These are phyloP conservation scores for Acanthurus lineatus DNA, from an alignment of 2,797 vertebrate genomes.

Conservation along the genomic window DNA sequence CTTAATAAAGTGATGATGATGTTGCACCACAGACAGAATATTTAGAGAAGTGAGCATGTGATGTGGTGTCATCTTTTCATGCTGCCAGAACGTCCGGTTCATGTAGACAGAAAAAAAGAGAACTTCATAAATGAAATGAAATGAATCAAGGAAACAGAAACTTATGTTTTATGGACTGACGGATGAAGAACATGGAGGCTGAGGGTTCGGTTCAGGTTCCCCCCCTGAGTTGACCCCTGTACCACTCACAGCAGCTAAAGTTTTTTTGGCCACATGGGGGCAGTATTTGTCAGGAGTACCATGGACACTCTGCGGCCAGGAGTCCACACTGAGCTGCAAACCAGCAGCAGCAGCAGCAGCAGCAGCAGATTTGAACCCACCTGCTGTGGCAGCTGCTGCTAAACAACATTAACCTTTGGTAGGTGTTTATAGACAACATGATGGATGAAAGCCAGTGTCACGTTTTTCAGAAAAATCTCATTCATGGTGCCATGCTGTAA, in stretches of 20 bases:
- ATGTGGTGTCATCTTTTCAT: constrained; percentile 6
- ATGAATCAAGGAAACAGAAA: neutral
- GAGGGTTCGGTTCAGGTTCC: neutral
- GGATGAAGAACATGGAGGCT: neutral
- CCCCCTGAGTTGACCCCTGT: neutral
- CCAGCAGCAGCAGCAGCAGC: neutral
- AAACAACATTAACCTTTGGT: constrained; percentile 45
- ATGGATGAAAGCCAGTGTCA: constrained; percentile 37
- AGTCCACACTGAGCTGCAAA: constrained; percentile 7
- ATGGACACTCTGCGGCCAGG: neutral
- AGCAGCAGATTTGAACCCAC: constrained; percentile 49
- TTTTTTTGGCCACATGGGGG: constrained; percentile 69
- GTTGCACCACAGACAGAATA: neutral
- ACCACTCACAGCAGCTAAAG: neutral
- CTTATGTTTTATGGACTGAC: too few relatives aligned
- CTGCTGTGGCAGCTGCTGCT: constrained; percentile 48
- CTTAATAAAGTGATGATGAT: neutral
- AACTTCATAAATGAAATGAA: neutral
- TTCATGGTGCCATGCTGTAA: constrained; percentile 20
- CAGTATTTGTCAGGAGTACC: constrained; percentile 58
- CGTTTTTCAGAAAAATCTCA: constrained; percentile 19
- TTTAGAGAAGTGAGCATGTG: constrained; percentile 39
- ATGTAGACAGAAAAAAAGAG: neutral
- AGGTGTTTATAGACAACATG: neutral
- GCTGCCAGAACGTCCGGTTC: neutral